A percentile compares a stretch with the other conserved stretches of the same genome.
Conservation (phyloP, 1,140 invertebrate species). For the Trichomalopsis sarcophagae region DNA sequence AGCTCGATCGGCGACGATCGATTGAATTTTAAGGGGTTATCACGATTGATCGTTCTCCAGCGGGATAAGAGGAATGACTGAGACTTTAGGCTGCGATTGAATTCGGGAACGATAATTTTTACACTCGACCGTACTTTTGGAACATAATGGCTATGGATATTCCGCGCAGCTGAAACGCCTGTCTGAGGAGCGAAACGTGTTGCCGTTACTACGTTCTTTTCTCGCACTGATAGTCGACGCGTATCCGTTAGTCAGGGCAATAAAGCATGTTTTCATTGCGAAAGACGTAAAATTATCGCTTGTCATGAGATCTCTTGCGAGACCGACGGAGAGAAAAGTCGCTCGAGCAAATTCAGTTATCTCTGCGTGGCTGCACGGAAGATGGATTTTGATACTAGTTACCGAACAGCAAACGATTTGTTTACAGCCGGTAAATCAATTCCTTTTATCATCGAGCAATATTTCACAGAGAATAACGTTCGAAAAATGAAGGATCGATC, state of each 20-base stretch:
- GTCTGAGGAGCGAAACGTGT: slow-evolving; percentile 32
- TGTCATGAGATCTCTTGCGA: slow-evolving; percentile 1
- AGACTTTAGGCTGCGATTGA: no score
- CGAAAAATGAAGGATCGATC: no score
- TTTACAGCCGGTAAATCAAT: not conserved
- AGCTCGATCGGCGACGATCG: slow-evolving; percentile 51
- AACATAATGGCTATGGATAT: no score
- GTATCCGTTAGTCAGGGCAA: slow-evolving; percentile 26
- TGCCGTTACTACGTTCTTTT: slow-evolving; percentile 52
- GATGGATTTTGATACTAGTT: not conserved
- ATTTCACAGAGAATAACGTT: no score
- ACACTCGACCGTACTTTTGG: no score
- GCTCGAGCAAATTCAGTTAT: no score
- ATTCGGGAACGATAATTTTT: no score
- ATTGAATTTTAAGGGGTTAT: slow-evolving; percentile 46
- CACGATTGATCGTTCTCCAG: slow-evolving; percentile 27
- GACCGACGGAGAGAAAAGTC: not conserved
- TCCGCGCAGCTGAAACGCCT: slow-evolving; percentile 30
- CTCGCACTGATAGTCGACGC: slow-evolving; percentile 17
- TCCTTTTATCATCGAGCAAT: not conserved
- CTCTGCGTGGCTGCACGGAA: no score
- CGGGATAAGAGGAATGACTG: no score
- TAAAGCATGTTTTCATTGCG: slow-evolving; percentile 21
- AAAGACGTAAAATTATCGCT: slow-evolving; percentile 38
- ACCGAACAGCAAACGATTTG: not conserved